Evolutionary conservation across 1,140 invertebrate species (phyloP).

Genomic region (Bemisia tabaci): DNA sequence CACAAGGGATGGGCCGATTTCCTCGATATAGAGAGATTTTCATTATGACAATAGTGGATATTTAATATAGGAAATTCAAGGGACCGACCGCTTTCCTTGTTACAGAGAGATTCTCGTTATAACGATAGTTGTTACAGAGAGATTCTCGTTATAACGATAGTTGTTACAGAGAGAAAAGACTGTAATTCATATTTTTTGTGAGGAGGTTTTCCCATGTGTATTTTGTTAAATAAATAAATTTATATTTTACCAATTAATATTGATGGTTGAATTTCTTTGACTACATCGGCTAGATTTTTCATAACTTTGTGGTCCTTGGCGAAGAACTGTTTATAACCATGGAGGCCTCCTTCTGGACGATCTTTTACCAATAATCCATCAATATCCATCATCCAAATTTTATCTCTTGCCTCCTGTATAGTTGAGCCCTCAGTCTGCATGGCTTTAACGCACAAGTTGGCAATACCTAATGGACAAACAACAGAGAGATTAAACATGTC

Average conservation of each 20-base stretch:
- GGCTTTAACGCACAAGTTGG: constrained; percentile 70
- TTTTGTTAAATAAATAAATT: no score
- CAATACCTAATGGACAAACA: constrained; percentile 80
- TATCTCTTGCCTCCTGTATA: constrained; percentile 55
- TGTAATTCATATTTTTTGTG: no score
- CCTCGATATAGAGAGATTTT: no score
- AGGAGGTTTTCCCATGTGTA: no score
- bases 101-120: no score
- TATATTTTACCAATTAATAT: constrained; percentile 74
- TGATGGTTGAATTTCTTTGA: constrained; percentile 69
- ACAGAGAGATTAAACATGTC: constrained; percentile 11
- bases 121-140: no score
- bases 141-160: no score
- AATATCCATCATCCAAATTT: constrained; percentile 83
- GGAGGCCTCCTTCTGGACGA: constrained; percentile 53
- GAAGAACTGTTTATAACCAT: constrained; percentile 59
- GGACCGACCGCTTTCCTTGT: no score
- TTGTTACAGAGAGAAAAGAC: no score
- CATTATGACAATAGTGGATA: no score
- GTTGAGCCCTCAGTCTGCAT: constrained; percentile 70
- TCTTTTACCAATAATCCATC: constrained; percentile 63
- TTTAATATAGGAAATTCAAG: no score
- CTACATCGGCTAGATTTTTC: constrained; percentile 60
- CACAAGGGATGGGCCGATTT: no score
- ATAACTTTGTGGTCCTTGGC: constrained; percentile 68